A percentile compares a stretch with the other conserved stretches of the same genome.
phyloP scores from a whole-genome alignment of 2,888 invertebrate genomes.

The Epiblema foenella region DNA sequence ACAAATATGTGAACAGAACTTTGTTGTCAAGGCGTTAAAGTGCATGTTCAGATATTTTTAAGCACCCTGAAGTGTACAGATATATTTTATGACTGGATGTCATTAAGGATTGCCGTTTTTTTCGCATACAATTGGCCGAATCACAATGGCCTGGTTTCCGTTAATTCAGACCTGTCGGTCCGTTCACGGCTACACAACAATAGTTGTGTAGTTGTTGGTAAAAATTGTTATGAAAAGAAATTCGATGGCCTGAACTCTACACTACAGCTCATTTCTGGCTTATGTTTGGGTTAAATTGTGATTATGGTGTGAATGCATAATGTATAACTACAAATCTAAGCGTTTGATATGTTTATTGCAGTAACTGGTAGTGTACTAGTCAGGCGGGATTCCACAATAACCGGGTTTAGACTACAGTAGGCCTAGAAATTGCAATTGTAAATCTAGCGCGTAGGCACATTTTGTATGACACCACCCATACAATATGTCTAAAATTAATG shows the following conservation, averaged over 20 bases:
- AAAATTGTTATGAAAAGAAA: not conserved
- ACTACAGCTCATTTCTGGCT: not conserved
- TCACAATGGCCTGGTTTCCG: not conserved
- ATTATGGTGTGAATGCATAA: not conserved
- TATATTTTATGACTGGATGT: too few relatives aligned
- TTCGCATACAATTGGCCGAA: too few relatives aligned
- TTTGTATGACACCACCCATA: conserved; percentile 4
- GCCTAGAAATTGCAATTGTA: not conserved
- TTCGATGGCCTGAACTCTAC: not conserved
- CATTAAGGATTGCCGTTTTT: too few relatives aligned
- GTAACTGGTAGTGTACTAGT: conserved; percentile 13
- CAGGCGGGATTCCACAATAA: conserved; percentile 18
- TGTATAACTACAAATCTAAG: conserved; percentile 2
- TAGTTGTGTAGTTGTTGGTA: not conserved
- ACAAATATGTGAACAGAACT: too few relatives aligned
- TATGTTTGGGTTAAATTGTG: not conserved
- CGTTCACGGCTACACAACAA: too few relatives aligned
- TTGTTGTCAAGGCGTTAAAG: too few relatives aligned
- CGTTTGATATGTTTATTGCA: conserved; percentile 17
- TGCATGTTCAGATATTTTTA: too few relatives aligned
- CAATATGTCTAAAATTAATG: not conserved
- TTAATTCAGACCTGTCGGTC: not conserved
- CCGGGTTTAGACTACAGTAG: conserved; percentile 7
- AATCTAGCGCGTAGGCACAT: conserved; percentile 5
- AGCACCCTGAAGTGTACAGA: too few relatives aligned